Evolutionary conservation across 2,113 vertebrate genomes (phyloP), one percentile per base, ranked within the genome.

Genomic region (Lanius collurio): DNA sequence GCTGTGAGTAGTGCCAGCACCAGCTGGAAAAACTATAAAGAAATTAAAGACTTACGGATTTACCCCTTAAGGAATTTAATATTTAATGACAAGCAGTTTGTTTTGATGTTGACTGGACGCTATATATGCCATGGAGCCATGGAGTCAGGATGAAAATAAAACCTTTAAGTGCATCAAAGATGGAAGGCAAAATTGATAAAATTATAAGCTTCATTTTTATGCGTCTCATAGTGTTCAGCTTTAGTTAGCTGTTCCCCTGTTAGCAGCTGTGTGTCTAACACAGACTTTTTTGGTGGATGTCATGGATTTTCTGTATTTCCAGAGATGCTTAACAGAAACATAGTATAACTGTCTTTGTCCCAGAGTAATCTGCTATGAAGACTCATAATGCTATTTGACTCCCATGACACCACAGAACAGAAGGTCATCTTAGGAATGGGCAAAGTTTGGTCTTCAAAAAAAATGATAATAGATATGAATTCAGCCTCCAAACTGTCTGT

Each of bases 1-100:
- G 56, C 62, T 53, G 73, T 68, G 23, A 67, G 23, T 71, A 53
- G 21, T 73, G 41, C 23, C 59, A 89, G n/a, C 30, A 90, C 86
- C 67, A 78, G 15, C 47, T 63, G 27, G 76, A 87, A 85, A 88
- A 79, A 35, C 37, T 59, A 33, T 79, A 79, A 71, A 55, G 17
- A 91, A 89, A 83, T 55, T 31, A 76, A 94, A 42, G 57, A 71
- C 44, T 68, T 76, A 79, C 15, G 70, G 42, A 79, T 89, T 83
- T 89, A 75, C 9, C 53, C 57, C 71, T 79, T 37, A 89, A 64
- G 73, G 57, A 91, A 60, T 75, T 92, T 79, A 83, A 80, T 94
- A 89, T 95, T 82, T 94, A 83, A 94, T 68, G 47, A 79, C 35
- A 86, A 83, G 39, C 37, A 75, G 70, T 47, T 86, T 85, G 33